Percentiles rank a stretch among this genome's conserved stretches.
phyloP scores from a whole-genome alignment of 2,113 vertebrate genomes.

The Oreochromis aureus region DNA sequence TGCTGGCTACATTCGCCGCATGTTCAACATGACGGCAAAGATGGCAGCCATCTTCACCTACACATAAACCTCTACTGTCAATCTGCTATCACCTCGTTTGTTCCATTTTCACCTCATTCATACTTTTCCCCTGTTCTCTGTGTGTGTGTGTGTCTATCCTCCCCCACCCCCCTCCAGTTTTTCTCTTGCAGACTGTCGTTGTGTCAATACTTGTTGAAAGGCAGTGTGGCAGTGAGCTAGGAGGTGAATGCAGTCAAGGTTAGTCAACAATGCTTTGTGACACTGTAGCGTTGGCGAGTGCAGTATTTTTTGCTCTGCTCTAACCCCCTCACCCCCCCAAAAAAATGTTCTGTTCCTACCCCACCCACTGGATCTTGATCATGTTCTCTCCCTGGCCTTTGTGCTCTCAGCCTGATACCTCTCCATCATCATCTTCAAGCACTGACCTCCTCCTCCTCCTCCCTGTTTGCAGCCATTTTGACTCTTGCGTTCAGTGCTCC shows the following conservation, averaged over 20 bases:
- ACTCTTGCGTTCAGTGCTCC: background rate
- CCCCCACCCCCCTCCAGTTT: constrained; percentile 29
- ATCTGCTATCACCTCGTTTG: constrained; percentile 63
- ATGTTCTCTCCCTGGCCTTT: constrained; percentile 1
- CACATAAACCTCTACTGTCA: constrained; percentile 40
- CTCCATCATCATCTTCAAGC: background rate
- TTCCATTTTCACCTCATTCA: constrained; percentile 65
- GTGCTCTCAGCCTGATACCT: background rate
- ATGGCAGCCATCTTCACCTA: constrained; percentile 38
- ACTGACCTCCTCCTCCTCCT: background rate
- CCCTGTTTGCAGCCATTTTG: background rate
- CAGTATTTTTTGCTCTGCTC: background rate
- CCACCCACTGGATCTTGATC: background rate
- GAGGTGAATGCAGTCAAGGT: constrained; percentile 71
- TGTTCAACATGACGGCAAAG: constrained; percentile 11
- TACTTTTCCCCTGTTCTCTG: constrained; percentile 37
- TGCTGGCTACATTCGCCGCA: background rate
- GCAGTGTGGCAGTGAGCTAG: constrained; percentile 56
- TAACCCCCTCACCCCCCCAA: background rate
- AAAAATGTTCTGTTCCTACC: background rate
- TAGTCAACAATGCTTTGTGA: constrained; percentile 58
- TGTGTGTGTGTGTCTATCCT: constrained; percentile 24
- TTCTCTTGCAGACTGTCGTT: constrained; percentile 62
- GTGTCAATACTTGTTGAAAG: constrained; percentile 72
- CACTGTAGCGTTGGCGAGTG: constrained; percentile 30